A percentile compares a stretch with the other conserved stretches of the same genome.
Evolutionary conservation across 2,113 vertebrate species (phyloP).

Genomic region (Silurus asotus): DNA sequence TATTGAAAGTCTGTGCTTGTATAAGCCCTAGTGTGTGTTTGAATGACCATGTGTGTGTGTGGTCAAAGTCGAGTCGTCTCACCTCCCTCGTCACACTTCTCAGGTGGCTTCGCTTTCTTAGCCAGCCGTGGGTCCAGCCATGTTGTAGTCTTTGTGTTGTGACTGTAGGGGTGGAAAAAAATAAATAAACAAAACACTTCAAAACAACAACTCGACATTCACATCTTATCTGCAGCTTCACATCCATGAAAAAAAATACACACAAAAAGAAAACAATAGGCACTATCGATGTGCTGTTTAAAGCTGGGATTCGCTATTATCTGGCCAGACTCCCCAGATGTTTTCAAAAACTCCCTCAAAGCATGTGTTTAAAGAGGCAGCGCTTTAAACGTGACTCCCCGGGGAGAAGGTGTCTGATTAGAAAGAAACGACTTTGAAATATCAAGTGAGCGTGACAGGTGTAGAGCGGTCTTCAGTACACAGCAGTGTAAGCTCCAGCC

Average conservation of each 20-base stretch:
- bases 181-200: conserved; percentile 24
- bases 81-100: conserved; percentile 98
- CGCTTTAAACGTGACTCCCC: conserved; percentile 1
- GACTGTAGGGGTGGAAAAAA: conserved; percentile 72
- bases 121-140: conserved; percentile 98
- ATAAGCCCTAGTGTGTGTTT: background rate
- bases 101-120: conserved; percentile 94
- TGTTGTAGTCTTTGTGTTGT: conserved; percentile 97
- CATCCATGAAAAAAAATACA: background rate
- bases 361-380: conserved; percentile 17
- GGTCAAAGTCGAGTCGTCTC: conserved; percentile 43
- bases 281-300: background rate
- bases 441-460: conserved; percentile 49
- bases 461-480: conserved; percentile 19
- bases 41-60: background rate
- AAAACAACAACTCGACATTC: background rate
- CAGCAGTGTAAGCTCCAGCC: conserved; percentile 36
- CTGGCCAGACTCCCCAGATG: background rate
- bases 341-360: conserved; percentile 1
- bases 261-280: background rate
- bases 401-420: conserved; percentile 7
- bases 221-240: background rate
- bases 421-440: conserved; percentile 32
- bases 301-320: background rate
- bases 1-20: background rate